phyloP scores from a whole-genome alignment of 2,888 invertebrate genomes.

The Limenitis arthemis region DNA sequence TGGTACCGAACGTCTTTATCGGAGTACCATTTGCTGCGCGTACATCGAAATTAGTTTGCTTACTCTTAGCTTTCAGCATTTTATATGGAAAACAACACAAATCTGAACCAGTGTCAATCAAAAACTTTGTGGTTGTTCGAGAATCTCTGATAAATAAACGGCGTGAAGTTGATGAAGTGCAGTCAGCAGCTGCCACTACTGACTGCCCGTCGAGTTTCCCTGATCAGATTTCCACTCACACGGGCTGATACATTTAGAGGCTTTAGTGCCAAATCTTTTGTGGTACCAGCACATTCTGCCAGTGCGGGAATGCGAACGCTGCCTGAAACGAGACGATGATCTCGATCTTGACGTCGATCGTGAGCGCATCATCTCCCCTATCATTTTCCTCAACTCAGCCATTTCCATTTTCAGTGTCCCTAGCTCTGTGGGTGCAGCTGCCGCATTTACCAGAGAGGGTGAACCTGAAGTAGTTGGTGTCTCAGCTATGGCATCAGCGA shows the following conservation, averaged over 20 bases:
- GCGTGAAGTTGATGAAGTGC: neutral
- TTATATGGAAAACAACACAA: slow-evolving; percentile 22
- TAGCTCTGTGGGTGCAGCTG: neutral
- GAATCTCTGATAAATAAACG: neutral
- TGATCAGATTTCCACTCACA: neutral
- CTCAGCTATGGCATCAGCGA: no score
- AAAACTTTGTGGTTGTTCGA: slow-evolving; percentile 18
- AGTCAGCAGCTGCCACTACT: slow-evolving; percentile 1
- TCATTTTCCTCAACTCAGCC: no score
- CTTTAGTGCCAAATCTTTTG: neutral
- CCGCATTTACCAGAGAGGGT: neutral
- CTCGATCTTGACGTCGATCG: neutral
- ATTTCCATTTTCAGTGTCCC: no score
- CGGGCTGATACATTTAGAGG: neutral
- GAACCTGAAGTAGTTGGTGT: neutral
- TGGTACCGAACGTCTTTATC: no score
- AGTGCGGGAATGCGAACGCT: no score
- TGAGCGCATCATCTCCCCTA: no score
- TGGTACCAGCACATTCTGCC: neutral
- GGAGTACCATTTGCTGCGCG: slow-evolving; percentile 33
- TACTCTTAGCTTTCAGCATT: slow-evolving; percentile 7
- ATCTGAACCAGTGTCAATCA: slow-evolving; percentile 26
- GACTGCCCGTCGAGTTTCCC: slow-evolving; percentile 1
- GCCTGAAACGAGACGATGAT: no score
- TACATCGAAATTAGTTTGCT: slow-evolving; percentile 26